Percentiles rank a stretch among this genome's conserved stretches.
Evolutionary conservation across 2,797 vertebrate genomes (phyloP).

Genomic region (Fundulus diaphanus): DNA sequence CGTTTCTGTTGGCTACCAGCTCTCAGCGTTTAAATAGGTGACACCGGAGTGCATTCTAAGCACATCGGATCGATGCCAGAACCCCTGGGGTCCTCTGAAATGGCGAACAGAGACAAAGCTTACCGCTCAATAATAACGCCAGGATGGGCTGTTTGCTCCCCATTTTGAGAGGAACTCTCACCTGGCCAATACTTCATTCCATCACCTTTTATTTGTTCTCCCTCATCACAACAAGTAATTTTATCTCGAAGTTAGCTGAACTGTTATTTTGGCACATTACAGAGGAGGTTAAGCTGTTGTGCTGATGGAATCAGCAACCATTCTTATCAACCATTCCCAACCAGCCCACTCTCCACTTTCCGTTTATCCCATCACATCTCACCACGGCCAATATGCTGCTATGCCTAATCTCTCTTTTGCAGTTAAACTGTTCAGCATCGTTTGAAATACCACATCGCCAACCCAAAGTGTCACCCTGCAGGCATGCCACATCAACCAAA

Average conservation of each 20-base stretch:
- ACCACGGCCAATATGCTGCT: slow-evolving; percentile 59
- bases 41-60: slow-evolving; percentile 79
- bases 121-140: slow-evolving; percentile 76
- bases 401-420: slow-evolving; percentile 55
- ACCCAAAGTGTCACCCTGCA: slow-evolving; percentile 24
- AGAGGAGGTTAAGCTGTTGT: slow-evolving; percentile 56
- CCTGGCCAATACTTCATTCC: slow-evolving; percentile 55
- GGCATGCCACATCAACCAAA: slow-evolving; percentile 41
- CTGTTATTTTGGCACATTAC: slow-evolving; percentile 52
- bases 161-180: slow-evolving; percentile 67
- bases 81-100: slow-evolving; percentile 78
- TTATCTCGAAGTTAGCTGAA: slow-evolving; percentile 58
- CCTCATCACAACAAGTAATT: slow-evolving; percentile 44
- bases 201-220: slow-evolving; percentile 28
- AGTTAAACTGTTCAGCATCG: slow-evolving; percentile 51
- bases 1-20: slow-evolving; percentile 71
- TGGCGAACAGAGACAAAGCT: slow-evolving; percentile 77
- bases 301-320: slow-evolving; percentile 47
- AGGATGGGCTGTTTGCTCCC: slow-evolving; percentile 68
- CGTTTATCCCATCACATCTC: slow-evolving; percentile 63
- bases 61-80: slow-evolving; percentile 77
- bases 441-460: slow-evolving; percentile 47
- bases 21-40: slow-evolving; percentile 77
- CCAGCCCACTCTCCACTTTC: slow-evolving; percentile 45
- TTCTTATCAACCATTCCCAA: slow-evolving; percentile 49